Conservation (phyloP, 2,888 invertebrate genomes). For the Rhingia rostrata region DNA sequence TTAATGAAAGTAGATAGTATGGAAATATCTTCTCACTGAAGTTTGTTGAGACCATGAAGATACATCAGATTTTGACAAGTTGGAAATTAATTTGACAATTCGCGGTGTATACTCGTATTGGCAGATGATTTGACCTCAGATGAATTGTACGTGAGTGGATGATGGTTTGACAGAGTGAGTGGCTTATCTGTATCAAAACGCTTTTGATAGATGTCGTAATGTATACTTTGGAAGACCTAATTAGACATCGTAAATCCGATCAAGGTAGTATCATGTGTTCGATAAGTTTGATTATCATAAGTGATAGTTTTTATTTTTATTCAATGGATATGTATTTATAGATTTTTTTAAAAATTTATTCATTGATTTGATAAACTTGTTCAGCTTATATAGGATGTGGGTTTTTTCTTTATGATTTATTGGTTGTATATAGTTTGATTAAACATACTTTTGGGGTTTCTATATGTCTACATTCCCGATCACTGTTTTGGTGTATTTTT, state of each 20-base stretch:
- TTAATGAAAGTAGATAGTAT: background rate
- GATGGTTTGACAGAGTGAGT: background rate
- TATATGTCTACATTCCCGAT: too few species aligned
- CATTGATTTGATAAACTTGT: too few species aligned
- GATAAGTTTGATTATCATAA: constrained; percentile 11
- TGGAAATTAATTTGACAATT: background rate
- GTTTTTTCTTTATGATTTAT: too few species aligned
- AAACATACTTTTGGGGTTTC: too few species aligned
- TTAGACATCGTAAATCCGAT: background rate
- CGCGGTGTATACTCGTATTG: background rate
- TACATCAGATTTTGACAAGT: background rate
- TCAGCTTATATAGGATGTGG: too few species aligned
- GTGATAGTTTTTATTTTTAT: background rate
- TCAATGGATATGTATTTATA: too few species aligned
- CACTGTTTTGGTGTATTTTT: too few species aligned
- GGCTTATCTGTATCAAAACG: background rate
- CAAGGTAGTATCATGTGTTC: constrained; percentile 10
- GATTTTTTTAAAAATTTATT: too few species aligned
- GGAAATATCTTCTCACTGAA: background rate
- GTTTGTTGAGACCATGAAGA: background rate
- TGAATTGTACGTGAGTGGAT: background rate
- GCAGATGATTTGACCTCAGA: background rate
- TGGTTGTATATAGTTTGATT: too few species aligned
- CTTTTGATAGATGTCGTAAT: constrained; percentile 12
- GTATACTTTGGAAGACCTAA: constrained; percentile 6